phyloP scores from a whole-genome alignment of 2,113 vertebrate species.

The Rafetus swinhoei region DNA sequence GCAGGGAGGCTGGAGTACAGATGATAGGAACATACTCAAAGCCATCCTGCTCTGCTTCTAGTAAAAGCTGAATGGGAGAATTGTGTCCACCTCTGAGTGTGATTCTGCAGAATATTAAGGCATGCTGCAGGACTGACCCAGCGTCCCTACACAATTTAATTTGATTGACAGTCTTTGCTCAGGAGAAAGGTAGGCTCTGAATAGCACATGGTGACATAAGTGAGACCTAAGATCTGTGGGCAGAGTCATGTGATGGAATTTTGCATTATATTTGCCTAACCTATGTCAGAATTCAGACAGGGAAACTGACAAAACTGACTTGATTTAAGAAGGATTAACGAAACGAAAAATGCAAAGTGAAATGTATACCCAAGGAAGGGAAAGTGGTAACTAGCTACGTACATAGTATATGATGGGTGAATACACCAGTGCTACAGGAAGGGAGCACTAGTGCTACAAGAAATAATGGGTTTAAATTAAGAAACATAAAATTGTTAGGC shows the following conservation, averaged over 20 bases:
- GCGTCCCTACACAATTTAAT: background rate
- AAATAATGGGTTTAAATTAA: background rate
- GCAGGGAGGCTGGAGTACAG: background rate
- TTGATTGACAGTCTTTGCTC: background rate
- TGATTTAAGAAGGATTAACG: background rate
- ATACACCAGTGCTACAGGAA: background rate
- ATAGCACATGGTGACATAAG: background rate
- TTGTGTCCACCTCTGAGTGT: background rate
- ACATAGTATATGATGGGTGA: background rate
- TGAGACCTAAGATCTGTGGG: fast-evolving
- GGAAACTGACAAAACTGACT: background rate
- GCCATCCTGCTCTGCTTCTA: background rate
- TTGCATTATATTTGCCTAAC: background rate
- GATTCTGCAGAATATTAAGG: background rate
- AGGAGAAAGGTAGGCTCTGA: background rate
- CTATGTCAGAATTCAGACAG: background rate
- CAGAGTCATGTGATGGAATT: background rate
- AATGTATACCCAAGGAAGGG: background rate
- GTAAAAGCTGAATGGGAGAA: background rate
- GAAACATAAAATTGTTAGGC: background rate
- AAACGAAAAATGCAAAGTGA: background rate
- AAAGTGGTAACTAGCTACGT: background rate
- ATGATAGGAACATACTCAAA: background rate
- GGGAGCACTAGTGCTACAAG: background rate
- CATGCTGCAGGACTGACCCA: background rate